Conservation (phyloP, 2,113 vertebrate species). For the Onychorhynchus coronatus region DNA sequence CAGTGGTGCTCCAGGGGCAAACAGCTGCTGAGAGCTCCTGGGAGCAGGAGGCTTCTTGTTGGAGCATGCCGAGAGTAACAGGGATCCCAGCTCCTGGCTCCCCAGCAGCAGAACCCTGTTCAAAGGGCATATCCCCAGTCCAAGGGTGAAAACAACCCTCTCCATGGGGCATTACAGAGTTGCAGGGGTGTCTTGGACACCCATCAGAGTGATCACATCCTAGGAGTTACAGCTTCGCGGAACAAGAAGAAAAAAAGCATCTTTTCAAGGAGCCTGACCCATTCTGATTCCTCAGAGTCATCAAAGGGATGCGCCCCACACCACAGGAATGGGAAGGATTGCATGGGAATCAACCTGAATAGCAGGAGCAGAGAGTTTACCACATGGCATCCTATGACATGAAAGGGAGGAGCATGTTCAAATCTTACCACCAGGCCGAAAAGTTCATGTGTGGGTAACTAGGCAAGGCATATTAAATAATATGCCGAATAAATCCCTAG, state of each 20-base stretch:
- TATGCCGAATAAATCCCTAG: neutral
- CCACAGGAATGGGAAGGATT: neutral
- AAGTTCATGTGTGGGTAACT: neutral
- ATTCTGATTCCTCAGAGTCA: neutral
- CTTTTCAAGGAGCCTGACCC: neutral
- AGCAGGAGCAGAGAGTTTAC: neutral
- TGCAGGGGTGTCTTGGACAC: neutral
- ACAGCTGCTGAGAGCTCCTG: neutral
- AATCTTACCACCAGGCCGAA: neutral
- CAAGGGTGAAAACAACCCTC: neutral
- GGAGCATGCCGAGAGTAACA: neutral
- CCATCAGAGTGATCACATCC: neutral
- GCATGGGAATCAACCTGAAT: neutral
- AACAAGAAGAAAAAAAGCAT: fast-evolving
- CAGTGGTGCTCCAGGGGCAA: neutral
- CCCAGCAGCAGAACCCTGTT: neutral
- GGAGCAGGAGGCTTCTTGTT: neutral
- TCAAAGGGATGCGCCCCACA: neutral
- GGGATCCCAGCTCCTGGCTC: neutral
- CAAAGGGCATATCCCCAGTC: neutral
- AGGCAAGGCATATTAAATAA: neutral
- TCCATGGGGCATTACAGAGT: neutral
- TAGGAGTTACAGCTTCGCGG: neutral
- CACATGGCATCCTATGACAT: neutral
- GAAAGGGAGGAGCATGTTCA: neutral